These are phyloP conservation scores for Lepidotrigona ventralis DNA, from an alignment of 1,140 invertebrate genomes.

Conservation along the genomic window DNA sequence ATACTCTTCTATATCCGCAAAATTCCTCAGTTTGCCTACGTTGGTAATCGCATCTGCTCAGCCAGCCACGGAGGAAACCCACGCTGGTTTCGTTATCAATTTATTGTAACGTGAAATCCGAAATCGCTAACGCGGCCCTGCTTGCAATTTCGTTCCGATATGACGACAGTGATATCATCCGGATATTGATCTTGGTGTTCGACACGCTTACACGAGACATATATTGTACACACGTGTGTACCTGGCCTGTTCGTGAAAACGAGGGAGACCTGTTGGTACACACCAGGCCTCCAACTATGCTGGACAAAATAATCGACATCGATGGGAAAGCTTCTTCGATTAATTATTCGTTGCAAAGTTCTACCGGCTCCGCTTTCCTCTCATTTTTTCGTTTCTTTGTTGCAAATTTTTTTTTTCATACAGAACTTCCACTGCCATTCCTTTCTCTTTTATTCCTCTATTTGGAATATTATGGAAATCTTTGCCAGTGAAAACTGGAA, in stretches of 20 bases:
- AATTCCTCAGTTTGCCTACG: slow-evolving; percentile 40
- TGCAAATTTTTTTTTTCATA: not conserved
- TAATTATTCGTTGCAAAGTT: not conserved
- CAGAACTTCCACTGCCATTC: too few species aligned
- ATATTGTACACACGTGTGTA: not conserved
- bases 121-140: slow-evolving; percentile 55
- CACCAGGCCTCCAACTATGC: not conserved
- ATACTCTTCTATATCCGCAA: slow-evolving; percentile 20
- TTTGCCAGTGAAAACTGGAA: too few species aligned
- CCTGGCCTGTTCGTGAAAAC: slow-evolving; percentile 3
- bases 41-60: slow-evolving; percentile 43
- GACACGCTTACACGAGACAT: slow-evolving; percentile 28
- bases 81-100: slow-evolving; percentile 61
- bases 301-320: not conserved
- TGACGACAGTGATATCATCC: slow-evolving; percentile 55
- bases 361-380: not conserved
- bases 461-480: too few species aligned
- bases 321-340: not conserved
- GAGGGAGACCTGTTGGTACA: slow-evolving; percentile 13
- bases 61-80: slow-evolving; percentile 24
- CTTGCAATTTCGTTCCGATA: slow-evolving; percentile 62
- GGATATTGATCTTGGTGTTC: slow-evolving; percentile 60
- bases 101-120: slow-evolving; percentile 65
- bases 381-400: not conserved
- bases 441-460: too few species aligned